Conservation (phyloP, 2,113 vertebrate genomes). For the Elgaria multicarinata region DNA sequence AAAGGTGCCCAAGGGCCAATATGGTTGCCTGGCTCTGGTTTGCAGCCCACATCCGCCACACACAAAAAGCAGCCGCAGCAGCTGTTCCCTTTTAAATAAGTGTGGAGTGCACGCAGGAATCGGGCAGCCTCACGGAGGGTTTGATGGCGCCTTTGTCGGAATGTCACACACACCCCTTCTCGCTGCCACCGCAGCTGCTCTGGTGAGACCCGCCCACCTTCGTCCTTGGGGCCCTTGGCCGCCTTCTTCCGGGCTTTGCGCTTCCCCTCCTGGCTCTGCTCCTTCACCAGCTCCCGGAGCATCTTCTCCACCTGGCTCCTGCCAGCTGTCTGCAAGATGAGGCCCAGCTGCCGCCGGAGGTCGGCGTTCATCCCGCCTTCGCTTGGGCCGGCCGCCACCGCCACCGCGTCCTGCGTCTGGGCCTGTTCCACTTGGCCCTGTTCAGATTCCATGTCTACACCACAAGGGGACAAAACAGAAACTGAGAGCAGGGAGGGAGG, state of each 20-base stretch:
- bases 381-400: neutral
- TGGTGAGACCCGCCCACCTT: conserved; percentile 17
- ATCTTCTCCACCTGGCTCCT: conserved; percentile 60
- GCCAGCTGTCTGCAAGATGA: conserved; percentile 51
- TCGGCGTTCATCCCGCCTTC: conserved; percentile 38
- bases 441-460: conserved; percentile 6
- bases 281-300: conserved; percentile 56
- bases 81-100: too few relatives aligned
- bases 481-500: neutral
- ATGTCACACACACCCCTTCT: neutral
- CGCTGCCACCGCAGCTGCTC: neutral
- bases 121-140: neutral
- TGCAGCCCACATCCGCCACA: too few relatives aligned
- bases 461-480: neutral
- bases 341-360: conserved; percentile 46
- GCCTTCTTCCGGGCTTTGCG: conserved; percentile 4
- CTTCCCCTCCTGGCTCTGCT: conserved; percentile 41
- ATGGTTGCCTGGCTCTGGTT: too few relatives aligned
- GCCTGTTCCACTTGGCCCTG: neutral
- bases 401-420: neutral
- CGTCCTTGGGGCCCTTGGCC: neutral
- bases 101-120: too few relatives aligned
- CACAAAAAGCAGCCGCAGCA: too few relatives aligned
- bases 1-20: too few relatives aligned
- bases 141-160: neutral